phyloP scores from a whole-genome alignment of 1,140 invertebrate species.

The Drosophila kikkawai region DNA sequence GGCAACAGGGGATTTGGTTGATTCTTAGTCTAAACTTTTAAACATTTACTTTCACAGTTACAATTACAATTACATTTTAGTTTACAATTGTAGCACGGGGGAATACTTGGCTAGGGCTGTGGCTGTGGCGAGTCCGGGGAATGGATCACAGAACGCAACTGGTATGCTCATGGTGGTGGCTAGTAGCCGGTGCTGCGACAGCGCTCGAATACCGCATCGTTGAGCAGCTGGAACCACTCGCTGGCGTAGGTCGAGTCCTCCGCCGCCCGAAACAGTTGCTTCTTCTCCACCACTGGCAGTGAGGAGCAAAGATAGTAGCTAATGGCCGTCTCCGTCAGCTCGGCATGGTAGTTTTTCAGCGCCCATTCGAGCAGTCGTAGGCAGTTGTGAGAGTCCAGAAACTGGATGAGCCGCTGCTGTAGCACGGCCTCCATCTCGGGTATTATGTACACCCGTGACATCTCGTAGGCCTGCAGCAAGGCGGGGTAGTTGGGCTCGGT shows the following conservation, averaged over 20 bases:
- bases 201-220: slow-evolving; percentile 76
- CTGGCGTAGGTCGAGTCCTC: slow-evolving; percentile 73
- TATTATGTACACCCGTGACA: slow-evolving; percentile 82
- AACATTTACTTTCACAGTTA: slow-evolving; percentile 3
- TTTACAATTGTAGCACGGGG: slow-evolving; percentile 36
- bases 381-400: slow-evolving; percentile 72
- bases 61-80: slow-evolving; percentile 16
- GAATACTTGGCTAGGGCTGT: slow-evolving; percentile 49
- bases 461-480: slow-evolving; percentile 80
- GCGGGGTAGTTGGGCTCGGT: slow-evolving; percentile 62
- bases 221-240: slow-evolving; percentile 83
- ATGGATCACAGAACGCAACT: slow-evolving; percentile 46
- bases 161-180: slow-evolving; percentile 8
- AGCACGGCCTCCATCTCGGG: slow-evolving; percentile 71
- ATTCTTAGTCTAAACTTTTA: slow-evolving; percentile 23
- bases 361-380: slow-evolving; percentile 78
- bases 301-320: slow-evolving; percentile 77
- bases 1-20: slow-evolving; percentile 14
- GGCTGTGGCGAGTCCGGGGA: slow-evolving; percentile 38
- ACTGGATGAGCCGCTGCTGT: slow-evolving; percentile 64
- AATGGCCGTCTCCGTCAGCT: slow-evolving; percentile 78
- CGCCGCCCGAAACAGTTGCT: slow-evolving; percentile 73
- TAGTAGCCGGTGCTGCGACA: slow-evolving; percentile 76
- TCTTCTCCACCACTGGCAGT: slow-evolving; percentile 61
- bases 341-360: slow-evolving; percentile 79